phyloP scores from a whole-genome alignment of 2,797 vertebrate species.

The Onychomys leucogaster region DNA sequence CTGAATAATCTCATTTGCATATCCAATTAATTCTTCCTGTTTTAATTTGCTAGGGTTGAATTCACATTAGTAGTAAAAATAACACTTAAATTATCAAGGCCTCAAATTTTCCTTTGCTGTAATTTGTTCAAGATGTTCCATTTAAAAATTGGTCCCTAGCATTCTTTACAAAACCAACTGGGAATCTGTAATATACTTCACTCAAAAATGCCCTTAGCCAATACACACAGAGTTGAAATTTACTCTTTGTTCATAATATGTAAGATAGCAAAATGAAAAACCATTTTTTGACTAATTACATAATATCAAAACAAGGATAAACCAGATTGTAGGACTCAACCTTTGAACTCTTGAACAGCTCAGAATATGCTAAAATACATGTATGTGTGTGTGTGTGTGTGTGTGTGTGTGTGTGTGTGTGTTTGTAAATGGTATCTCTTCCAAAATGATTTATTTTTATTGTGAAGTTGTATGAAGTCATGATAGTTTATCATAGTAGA shows the following conservation, averaged over 20 bases:
- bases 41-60: conserved; percentile 91
- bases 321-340: background rate
- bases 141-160: conserved; percentile 79
- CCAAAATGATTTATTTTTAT: background rate
- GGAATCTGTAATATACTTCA: conserved; percentile 30
- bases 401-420: background rate
- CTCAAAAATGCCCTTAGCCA: conserved; percentile 19
- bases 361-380: background rate
- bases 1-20: conserved; percentile 93
- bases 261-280: background rate
- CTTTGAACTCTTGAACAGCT: background rate
- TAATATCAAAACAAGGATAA: background rate
- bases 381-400: background rate
- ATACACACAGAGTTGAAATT: background rate
- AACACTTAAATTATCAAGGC: conserved; percentile 87
- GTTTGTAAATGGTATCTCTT: background rate
- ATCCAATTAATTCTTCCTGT: conserved; percentile 92
- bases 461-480: background rate
- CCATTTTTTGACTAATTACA: background rate
- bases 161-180: conserved; percentile 41
- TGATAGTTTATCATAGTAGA: background rate
- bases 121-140: conserved; percentile 85
- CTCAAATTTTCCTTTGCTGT: conserved; percentile 83
- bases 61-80: conserved; percentile 89
- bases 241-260: background rate